Base-by-base conservation (phyloP, 2,113 vertebrate genomes). In the Dromaius novaehollandiae region DNA sequence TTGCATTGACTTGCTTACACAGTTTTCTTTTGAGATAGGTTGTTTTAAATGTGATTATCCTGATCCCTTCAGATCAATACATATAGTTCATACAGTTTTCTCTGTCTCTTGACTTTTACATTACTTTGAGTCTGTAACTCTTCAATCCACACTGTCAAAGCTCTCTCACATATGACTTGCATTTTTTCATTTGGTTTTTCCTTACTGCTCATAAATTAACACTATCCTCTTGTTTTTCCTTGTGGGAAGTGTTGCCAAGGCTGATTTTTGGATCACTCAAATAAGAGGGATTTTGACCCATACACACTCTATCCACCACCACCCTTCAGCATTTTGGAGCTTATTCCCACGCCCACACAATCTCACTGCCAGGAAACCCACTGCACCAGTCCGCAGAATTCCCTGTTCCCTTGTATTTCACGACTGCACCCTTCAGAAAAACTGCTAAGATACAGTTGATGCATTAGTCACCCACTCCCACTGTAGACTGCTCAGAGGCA, bases 401-500 rank as follows among this genome's bases (percentile, higher is more conserved):
- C 86, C 68, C 77, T 81, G 34, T 71, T 93, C 80, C 42, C 30
- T 92, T 90, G 38, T 3, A 8, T 71, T 65, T 95, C 44, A 51
- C 85, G 63, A 69, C 34, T 69, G 7, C 81, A 20, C 48, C 70
- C 80, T 68, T 93, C 61, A 90, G 53, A 79, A 92, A 74, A 85
- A 89, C 74, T 85, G 83, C 61, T 90, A 92, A 91, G 10, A 55
- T 44, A 26, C 0, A 36, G 20, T 4, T 82, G n/a, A 10, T 85
- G 22, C 38, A 81, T 90, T 84, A 95, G 86, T 95, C 96, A 95
- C 48, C 5, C 24, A 24, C 44, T 86, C 58, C 82, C 86, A 85
- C 88, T 85, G 22, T 16, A 85, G 68, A 46, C 21, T 17, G 28
- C n/a, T 84, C 63, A 93, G 68, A 83, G 80, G 8, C 38, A 79